Evolutionary conservation across 2,888 invertebrate genomes (phyloP), one percentile per base, ranked within the genome.

Genomic region (Geophilus truncorum): DNA sequence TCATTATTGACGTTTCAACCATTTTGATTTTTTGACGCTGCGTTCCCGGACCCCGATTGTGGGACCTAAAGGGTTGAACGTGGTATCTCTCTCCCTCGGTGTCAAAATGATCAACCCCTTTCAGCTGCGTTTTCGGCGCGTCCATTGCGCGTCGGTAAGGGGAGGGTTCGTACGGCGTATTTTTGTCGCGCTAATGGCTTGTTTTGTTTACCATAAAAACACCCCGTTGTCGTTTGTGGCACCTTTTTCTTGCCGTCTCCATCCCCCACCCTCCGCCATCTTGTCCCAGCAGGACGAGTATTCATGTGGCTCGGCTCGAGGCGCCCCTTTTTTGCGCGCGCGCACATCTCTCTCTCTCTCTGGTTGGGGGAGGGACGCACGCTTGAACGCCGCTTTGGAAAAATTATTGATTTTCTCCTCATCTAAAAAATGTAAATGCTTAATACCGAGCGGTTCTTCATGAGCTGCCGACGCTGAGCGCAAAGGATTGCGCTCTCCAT

Each of bases 151-250:
- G 28, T 78, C 40, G 78, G 45, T 25, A 28, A 78, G 40, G 25
- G 28, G 45, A 51, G 78, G 36, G 78, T 45, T 21, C 25, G 40
- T 45, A 45, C n/a, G 30, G 30, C 34, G 15, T 45, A 40, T 78
- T 45, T 78, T 78, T 45, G 78, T 78, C 78, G 40, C 12, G 28
- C 78, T 78, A 36, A 28, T 28, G 36, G 28, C 45, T 78, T 78
- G 78, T 78, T 78, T 78, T 78, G 78, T 78, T 78, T 78, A 78
- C 23, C 78, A 78, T 78, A 78, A 78, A 78, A 78, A 78, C 78
- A 78, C 34, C 45, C 45, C 78, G 28, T 78, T 78, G 40, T 78
- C 78, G 70, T 70, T 70, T 70, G 70, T 78, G 40, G 40, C 45
- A 40, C 78, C 78, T 78, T 45, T 40, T 45, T 45, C 78, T 78